Evolutionary conservation across 2,113 vertebrate species (phyloP).

Genomic region (Aptenodytes forsteri): DNA sequence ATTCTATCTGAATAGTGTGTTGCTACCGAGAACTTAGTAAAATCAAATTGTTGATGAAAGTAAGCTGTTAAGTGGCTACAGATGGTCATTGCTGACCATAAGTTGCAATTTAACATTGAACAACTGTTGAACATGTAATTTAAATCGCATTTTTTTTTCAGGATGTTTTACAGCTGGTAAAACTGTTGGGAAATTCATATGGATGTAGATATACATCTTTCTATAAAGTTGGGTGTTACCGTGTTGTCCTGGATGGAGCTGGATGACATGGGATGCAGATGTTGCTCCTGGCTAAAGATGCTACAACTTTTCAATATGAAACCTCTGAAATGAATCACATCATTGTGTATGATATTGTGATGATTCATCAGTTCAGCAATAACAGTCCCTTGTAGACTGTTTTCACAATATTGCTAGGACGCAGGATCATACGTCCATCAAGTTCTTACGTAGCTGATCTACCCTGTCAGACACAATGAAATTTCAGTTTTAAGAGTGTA

Average conservation of each 20-base stretch:
- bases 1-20: background rate
- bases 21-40: background rate
- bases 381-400: background rate
- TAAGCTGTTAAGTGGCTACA: background rate
- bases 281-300: background rate
- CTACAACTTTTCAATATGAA: background rate
- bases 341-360: too few species aligned
- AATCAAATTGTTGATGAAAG: background rate
- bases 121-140: background rate
- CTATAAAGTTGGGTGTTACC: background rate
- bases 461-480: background rate
- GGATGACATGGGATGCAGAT: background rate
- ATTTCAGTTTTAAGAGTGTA: background rate
- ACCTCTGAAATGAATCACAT: background rate
- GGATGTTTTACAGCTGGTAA: background rate
- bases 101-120: background rate
- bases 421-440: accelerated
- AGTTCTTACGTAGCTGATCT: background rate
- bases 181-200: background rate
- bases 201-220: background rate
- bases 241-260: background rate
- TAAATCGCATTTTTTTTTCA: background rate
- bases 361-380: background rate
- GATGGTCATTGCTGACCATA: background rate
- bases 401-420: background rate